phyloP scores from a whole-genome alignment of 2,113 vertebrate genomes.

The Perccottus glenii region DNA sequence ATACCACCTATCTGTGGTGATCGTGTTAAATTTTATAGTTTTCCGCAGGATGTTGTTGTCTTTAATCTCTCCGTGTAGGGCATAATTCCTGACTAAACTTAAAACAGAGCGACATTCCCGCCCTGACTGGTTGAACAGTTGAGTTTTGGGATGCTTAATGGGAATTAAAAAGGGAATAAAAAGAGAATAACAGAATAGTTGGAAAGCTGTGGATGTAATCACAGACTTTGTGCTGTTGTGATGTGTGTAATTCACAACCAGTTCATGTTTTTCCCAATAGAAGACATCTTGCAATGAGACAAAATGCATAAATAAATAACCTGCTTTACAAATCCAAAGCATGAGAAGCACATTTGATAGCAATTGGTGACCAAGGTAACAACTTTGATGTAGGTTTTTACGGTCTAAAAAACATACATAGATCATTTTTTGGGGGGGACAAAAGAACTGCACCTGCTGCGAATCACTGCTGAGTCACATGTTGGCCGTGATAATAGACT shows the following conservation, averaged over 20 bases:
- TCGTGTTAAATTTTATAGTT: conserved; percentile 53
- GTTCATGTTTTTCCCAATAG: no score
- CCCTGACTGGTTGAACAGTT: conserved; percentile 2
- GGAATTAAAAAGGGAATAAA: conserved; percentile 18
- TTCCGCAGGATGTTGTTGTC: conserved; percentile 49
- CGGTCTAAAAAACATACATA: conserved; percentile 39
- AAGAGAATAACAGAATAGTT: conserved; percentile 11
- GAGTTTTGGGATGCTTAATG: conserved; percentile 48
- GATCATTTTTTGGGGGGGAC: conserved; percentile 18
- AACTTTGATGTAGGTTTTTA: conserved; percentile 28
- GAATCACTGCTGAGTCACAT: conserved; percentile 18
- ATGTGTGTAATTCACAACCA: no score
- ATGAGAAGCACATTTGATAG: conserved; percentile 29
- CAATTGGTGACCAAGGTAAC: conserved; percentile 8
- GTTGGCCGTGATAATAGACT: conserved; percentile 30
- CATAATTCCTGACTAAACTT: not conserved
- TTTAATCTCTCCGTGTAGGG: conserved; percentile 54
- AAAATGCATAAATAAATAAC: no score
- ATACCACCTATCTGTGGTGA: conserved; percentile 16
- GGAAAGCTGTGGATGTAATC: not conserved
- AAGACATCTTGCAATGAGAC: no score
- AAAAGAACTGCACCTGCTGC: conserved; percentile 51
- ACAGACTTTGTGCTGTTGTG: no score
- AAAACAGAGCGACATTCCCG: conserved; percentile 14
- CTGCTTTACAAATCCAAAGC: no score